Evolutionary conservation across 2,888 invertebrate species (phyloP), one percentile per base, ranked within the genome.

Genomic region (Cactoblastis cactorum): DNA sequence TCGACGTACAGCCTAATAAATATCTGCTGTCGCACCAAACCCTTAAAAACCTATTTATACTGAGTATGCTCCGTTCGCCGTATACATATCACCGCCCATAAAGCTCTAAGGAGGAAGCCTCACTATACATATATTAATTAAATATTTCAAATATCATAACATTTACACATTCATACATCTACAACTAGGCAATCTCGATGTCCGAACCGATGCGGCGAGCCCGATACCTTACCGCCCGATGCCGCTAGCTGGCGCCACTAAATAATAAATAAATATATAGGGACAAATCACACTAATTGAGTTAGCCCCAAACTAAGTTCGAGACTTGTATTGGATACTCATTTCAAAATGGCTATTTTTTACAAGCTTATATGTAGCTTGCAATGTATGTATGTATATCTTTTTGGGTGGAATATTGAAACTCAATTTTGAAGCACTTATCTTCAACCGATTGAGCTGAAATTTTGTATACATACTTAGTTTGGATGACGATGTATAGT

Each of bases 91-190:
- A 82, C 80, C 86, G 81, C 81, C 81, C 81, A 81, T 84, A 85
- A 83, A 84, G 83, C 85, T 85, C 82, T 85, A 83, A 79, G n/a
- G 80, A 85, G 86, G 88, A 88, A 88, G 87, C 88, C 86, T 88
- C 86, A 68, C 86, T 86, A 84, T 84, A 87, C 80, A 83, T 77
- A 81, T 77, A 73, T 76, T 63, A 66, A 68, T 74, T 76, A 74
- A 73, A 74, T 74, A 75, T 69, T 71, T 80, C 78, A 82, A 83
- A 83, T 83, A 84, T 81, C 69, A 73, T 79, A 76, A 78, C 77
- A 83, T 81, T 80, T 80, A 84, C 83, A 83, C 84, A 77, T 82
- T 78, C 84, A 84, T 84, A 85, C 84, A 79, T 78, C 69, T 65
- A 74, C 80, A 83, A 83, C 39, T 49, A 80, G 81, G 80, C 82